These are phyloP conservation scores for Embidobia sp. DNA, from an alignment of 2,888 invertebrate genomes.

Conservation along the genomic window DNA sequence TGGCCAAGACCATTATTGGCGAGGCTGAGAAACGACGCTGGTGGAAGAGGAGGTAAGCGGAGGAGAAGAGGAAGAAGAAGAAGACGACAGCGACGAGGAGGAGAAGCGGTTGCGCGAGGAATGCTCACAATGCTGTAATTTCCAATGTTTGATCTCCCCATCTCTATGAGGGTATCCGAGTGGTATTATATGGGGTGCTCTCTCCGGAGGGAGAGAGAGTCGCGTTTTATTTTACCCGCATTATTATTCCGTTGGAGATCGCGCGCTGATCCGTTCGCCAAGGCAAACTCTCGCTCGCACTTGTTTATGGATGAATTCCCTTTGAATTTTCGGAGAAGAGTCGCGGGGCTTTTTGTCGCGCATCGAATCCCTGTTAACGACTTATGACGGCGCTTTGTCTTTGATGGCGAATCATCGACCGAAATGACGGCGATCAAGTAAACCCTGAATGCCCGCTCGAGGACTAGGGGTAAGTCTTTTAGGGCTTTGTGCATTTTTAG, in stretches of 20 bases:
- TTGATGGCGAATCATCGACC: constrained; percentile 24
- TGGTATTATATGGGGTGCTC: constrained; percentile 74
- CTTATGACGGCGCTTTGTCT: constrained; percentile 17
- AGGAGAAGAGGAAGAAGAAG: constrained; percentile 50
- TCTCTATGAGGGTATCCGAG: constrained; percentile 73
- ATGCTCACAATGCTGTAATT: constrained; percentile 80
- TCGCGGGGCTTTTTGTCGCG: constrained; percentile 44
- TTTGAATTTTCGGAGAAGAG: constrained; percentile 77
- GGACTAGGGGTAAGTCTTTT: too few species aligned
- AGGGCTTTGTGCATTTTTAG: constrained; percentile 36
- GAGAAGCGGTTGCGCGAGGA: constrained; percentile 71
- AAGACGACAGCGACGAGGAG: constrained; percentile 34
- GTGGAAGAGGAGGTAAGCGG: constrained; percentile 32
- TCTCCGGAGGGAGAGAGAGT: constrained; percentile 43
- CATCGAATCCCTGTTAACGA: constrained; percentile 30
- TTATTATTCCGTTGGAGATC: constrained; percentile 81
- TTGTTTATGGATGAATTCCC: constrained; percentile 81
- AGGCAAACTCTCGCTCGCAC: constrained; percentile 72
- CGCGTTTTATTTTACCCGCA: constrained; percentile 80
- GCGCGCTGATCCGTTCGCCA: constrained; percentile 78
- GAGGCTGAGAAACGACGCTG: constrained; percentile 66
- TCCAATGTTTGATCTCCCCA: constrained; percentile 80
- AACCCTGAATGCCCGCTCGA: too few species aligned
- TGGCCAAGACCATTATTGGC: constrained; percentile 69
- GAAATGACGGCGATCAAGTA: constrained; percentile 29